Evolutionary conservation across 2,797 vertebrate genomes (phyloP).

Genomic region (Ceryle rudis): DNA sequence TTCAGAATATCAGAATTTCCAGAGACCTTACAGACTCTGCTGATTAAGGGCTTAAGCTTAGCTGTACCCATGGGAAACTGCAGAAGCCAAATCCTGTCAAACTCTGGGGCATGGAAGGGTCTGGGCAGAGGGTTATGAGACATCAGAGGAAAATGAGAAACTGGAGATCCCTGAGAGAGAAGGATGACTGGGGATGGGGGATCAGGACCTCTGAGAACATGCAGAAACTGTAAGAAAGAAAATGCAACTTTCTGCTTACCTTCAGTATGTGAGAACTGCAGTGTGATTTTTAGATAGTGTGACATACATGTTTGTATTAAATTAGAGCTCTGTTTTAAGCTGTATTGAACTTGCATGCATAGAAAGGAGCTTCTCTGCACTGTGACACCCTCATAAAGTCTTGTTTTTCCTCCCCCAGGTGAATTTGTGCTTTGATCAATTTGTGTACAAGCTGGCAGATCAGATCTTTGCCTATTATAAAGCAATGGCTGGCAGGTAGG

Average conservation of each 20-base stretch:
- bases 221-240: background rate
- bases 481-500: constrained; percentile 98
- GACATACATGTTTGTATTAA: background rate
- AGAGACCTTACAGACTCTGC: background rate
- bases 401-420: constrained; percentile 81
- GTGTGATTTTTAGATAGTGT: background rate
- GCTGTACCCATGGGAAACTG: background rate
- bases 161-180: background rate
- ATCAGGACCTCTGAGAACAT: background rate
- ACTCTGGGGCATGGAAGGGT: background rate
- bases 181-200: background rate
- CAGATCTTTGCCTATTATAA: constrained; percentile 99
- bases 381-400: background rate
- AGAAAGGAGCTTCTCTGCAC: background rate
- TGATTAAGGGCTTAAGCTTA: background rate
- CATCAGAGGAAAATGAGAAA: background rate
- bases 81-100: background rate
- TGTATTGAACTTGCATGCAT: background rate
- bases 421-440: constrained; percentile 99
- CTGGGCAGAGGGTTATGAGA: background rate
- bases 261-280: background rate
- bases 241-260: background rate
- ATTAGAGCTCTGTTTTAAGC: background rate
- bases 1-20: background rate
- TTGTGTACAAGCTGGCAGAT: constrained; percentile 98